A percentile compares a stretch with the other conserved stretches of the same genome.
Evolutionary conservation across 2,797 vertebrate species (phyloP).

Genomic region (Danio jaintianensis): DNA sequence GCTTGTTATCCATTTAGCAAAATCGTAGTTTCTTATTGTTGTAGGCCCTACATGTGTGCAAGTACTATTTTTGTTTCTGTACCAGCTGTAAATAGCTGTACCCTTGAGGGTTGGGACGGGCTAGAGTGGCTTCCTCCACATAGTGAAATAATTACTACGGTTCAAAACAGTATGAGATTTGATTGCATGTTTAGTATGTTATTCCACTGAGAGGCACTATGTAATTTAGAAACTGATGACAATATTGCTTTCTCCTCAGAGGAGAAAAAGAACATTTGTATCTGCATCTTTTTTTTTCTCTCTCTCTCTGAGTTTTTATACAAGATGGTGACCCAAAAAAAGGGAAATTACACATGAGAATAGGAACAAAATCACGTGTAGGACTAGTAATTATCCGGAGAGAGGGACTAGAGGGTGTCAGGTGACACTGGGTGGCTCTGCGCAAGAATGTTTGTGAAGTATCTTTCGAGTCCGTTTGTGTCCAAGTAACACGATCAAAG

Average conservation of each 20-base stretch:
- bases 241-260: slow-evolving; percentile 55
- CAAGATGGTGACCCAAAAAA: slow-evolving; percentile 36
- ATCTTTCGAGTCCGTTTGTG: slow-evolving; percentile 32
- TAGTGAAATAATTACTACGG: slow-evolving; percentile 60
- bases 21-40: slow-evolving; percentile 17
- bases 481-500: slow-evolving; percentile 57
- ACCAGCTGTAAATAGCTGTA: slow-evolving; percentile 54
- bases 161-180: slow-evolving; percentile 54
- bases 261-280: slow-evolving; percentile 50
- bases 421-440: slow-evolving; percentile 26
- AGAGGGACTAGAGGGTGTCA: slow-evolving; percentile 36
- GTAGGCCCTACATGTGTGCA: not conserved
- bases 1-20: slow-evolving; percentile 11
- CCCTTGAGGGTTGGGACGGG: slow-evolving; percentile 40
- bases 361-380: slow-evolving; percentile 26
- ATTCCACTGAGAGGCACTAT: slow-evolving; percentile 57
- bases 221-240: slow-evolving; percentile 63
- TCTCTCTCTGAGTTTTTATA: slow-evolving; percentile 19
- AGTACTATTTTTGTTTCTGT: slow-evolving; percentile 34
- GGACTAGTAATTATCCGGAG: slow-evolving; percentile 51
- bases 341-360: slow-evolving; percentile 47
- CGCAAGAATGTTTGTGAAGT: slow-evolving; percentile 50
- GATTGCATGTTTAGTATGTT: slow-evolving; percentile 60
- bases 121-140: slow-evolving; percentile 49
- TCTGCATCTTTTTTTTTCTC: slow-evolving; percentile 2